Conservation (phyloP, 2,888 invertebrate genomes). For the Conomelus anceps region DNA sequence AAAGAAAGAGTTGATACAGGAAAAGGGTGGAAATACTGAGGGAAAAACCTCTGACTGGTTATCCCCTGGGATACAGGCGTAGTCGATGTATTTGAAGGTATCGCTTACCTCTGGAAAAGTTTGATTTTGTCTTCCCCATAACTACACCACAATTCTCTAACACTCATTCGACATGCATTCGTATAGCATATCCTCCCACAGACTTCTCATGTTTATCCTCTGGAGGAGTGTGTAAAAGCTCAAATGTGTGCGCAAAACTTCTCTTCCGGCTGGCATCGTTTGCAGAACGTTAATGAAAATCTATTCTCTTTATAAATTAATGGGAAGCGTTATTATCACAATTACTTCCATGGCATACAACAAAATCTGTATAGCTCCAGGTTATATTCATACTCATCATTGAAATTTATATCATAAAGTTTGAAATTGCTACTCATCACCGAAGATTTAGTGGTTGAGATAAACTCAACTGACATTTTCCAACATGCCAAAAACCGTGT, state of each 20-base stretch:
- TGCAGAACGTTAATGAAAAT: neutral
- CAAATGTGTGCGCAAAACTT: neutral
- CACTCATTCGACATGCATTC: neutral
- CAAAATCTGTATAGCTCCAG: neutral
- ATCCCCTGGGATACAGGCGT: neutral
- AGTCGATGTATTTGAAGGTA: neutral
- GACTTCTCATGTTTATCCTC: neutral
- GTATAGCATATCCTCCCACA: neutral
- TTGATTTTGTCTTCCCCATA: neutral
- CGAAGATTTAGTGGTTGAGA: too few relatives aligned
- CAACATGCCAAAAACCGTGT: too few relatives aligned
- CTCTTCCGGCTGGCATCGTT: neutral
- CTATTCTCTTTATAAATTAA: neutral
- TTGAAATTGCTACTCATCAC: too few relatives aligned
- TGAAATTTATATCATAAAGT: too few relatives aligned
- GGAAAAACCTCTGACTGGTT: neutral
- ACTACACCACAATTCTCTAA: neutral
- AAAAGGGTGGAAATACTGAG: neutral
- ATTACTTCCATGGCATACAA: neutral
- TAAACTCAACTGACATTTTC: too few relatives aligned
- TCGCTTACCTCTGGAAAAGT: neutral
- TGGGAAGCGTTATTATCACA: neutral
- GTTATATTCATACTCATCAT: neutral
- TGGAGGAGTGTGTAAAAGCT: neutral
- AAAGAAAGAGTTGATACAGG: neutral